Percentiles rank a stretch among this genome's conserved stretches.
Evolutionary conservation across 1,140 invertebrate species (phyloP).

Genomic region (Gerris buenoi): DNA sequence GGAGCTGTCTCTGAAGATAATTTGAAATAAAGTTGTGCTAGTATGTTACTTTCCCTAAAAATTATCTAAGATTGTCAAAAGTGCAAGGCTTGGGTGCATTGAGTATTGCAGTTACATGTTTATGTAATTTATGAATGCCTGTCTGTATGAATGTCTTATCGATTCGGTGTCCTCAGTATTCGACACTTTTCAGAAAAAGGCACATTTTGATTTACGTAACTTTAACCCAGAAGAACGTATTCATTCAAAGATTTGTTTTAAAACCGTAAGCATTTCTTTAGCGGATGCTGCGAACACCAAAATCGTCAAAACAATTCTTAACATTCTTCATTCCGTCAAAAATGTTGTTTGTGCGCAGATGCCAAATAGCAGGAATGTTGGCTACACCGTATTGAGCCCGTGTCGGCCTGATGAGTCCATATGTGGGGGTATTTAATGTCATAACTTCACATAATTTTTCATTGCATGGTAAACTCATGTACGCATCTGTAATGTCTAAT

Average conservation of each 20-base stretch:
- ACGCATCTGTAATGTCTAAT: too few species aligned
- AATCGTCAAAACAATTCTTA: background rate
- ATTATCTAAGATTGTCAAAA: background rate
- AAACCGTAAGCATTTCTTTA: background rate
- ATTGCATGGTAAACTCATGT: too few species aligned
- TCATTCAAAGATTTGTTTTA: background rate
- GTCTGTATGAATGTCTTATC: too few species aligned
- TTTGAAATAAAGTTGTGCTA: background rate
- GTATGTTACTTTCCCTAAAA: background rate
- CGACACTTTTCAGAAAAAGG: background rate
- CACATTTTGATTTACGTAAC: background rate
- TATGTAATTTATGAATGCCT: background rate
- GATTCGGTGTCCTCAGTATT: background rate
- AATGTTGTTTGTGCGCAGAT: background rate
- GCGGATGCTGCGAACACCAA: background rate
- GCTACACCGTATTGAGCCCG: too few species aligned
- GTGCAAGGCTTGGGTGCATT: too few species aligned
- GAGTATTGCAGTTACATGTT: background rate
- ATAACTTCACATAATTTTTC: too few species aligned
- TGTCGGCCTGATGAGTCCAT: too few species aligned
- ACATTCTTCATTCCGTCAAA: background rate
- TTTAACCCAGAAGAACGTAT: background rate
- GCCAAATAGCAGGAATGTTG: too few species aligned
- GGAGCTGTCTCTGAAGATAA: background rate
- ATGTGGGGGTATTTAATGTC: too few species aligned